A percentile compares a stretch with the other conserved stretches of the same genome.
Conservation (phyloP, 1,140 invertebrate species). For the Triops cancriformis region DNA sequence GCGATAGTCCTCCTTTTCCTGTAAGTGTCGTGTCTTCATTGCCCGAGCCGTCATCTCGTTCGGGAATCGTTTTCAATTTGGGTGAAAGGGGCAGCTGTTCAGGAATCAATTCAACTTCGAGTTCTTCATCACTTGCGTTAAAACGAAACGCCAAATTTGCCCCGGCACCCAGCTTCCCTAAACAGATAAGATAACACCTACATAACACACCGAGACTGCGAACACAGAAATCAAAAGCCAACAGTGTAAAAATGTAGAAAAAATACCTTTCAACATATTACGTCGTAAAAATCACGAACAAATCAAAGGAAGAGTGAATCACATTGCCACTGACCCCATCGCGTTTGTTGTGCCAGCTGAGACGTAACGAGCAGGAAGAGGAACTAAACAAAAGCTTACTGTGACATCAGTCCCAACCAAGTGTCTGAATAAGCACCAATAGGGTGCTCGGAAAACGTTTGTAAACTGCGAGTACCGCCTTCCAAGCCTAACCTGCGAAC, state of each 20-base stretch:
- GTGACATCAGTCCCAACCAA: no score
- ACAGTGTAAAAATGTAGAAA: neutral
- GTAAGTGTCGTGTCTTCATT: neutral
- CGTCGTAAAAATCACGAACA: neutral
- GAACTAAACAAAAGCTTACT: no score
- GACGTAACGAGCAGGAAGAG: neutral
- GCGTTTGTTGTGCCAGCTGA: constrained; percentile 8
- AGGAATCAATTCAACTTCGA: neutral
- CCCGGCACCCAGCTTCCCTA: neutral
- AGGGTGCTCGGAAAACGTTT: no score
- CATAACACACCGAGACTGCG: neutral
- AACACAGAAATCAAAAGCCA: neutral
- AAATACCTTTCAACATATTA: neutral
- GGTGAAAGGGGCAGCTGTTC: neutral
- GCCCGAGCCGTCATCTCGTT: neutral
- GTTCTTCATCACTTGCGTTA: neutral
- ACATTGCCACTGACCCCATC: neutral
- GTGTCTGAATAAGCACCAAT: no score
- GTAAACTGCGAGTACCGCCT: no score
- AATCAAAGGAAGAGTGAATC: neutral
- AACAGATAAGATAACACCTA: neutral
- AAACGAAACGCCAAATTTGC: neutral
- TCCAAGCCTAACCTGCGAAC: neutral
- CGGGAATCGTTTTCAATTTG: neutral
- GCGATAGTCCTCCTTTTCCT: neutral